These are phyloP conservation scores for Microctonus hyperodae DNA, from an alignment of 2,888 invertebrate species.

Conservation along the genomic window DNA sequence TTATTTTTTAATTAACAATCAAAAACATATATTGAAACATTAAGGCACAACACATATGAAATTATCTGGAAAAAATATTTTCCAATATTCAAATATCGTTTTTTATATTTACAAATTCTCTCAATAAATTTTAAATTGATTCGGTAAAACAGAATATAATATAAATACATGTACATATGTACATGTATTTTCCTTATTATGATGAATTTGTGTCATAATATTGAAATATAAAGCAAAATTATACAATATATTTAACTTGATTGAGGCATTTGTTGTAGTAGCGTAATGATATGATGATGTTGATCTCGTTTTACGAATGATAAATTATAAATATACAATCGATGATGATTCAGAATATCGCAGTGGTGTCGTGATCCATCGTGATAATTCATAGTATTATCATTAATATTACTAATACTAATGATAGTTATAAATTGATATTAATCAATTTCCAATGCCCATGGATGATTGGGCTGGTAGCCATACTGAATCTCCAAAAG, in stretches of 20 bases:
- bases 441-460: constrained; percentile 74
- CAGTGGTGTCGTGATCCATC: background rate
- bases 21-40: background rate
- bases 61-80: background rate
- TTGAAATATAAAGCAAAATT: background rate
- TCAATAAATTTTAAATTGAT: background rate
- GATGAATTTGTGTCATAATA: background rate
- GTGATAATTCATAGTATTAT: constrained; percentile 1
- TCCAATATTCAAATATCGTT: background rate
- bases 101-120: background rate
- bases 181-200: background rate
- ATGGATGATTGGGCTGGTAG: constrained; percentile 77
- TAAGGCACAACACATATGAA: background rate
- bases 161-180: background rate
- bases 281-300: background rate
- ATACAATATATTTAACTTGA: background rate
- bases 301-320: background rate
- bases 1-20: background rate
- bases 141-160: background rate
- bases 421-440: background rate
- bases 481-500: constrained; percentile 92
- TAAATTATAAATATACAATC: background rate
- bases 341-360: background rate
- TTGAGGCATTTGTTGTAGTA: background rate
- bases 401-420: too few species aligned